Percentiles rank a stretch among this genome's conserved stretches.
Evolutionary conservation across 2,797 vertebrate genomes (phyloP).

Genomic region (Xyrichtys novacula): DNA sequence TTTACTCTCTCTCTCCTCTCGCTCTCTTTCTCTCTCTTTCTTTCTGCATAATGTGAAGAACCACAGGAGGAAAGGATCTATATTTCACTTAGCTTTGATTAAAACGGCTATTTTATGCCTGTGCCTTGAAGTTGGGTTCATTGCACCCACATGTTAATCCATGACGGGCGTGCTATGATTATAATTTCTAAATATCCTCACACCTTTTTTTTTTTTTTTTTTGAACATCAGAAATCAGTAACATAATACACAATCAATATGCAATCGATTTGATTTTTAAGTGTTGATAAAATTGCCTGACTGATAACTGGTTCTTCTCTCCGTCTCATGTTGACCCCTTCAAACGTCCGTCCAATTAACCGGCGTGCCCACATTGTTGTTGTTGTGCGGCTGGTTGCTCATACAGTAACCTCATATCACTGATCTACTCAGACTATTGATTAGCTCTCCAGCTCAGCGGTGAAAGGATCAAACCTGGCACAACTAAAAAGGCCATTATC

Average conservation of each 20-base stretch:
- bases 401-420: constrained; percentile 84
- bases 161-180: constrained; percentile 51
- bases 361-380: constrained; percentile 62
- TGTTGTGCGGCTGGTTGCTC: constrained; percentile 66
- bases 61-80: constrained; percentile 61
- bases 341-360: constrained; percentile 82
- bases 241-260: constrained; percentile 58
- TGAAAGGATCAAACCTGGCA: constrained; percentile 83
- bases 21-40: constrained; percentile 11
- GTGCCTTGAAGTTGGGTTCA: constrained; percentile 57
- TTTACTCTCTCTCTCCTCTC: constrained; percentile 14
- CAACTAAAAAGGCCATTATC: constrained; percentile 87
- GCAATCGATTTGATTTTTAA: constrained; percentile 47
- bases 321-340: constrained; percentile 61
- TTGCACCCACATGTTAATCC: constrained; percentile 51
- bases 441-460: constrained; percentile 73
- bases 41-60: constrained; percentile 63
- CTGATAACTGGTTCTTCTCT: constrained; percentile 69
- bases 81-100: constrained; percentile 74
- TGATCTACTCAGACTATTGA: constrained; percentile 84
- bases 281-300: constrained; percentile 49
- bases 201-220: too few relatives aligned
- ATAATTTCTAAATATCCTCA: constrained; percentile 43
- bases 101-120: constrained; percentile 63
- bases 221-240: constrained; percentile 34